Evolutionary conservation across 2,888 invertebrate species (phyloP), one percentile per base, ranked within the genome.

Genomic region (Phoenoteleia sp.): DNA sequence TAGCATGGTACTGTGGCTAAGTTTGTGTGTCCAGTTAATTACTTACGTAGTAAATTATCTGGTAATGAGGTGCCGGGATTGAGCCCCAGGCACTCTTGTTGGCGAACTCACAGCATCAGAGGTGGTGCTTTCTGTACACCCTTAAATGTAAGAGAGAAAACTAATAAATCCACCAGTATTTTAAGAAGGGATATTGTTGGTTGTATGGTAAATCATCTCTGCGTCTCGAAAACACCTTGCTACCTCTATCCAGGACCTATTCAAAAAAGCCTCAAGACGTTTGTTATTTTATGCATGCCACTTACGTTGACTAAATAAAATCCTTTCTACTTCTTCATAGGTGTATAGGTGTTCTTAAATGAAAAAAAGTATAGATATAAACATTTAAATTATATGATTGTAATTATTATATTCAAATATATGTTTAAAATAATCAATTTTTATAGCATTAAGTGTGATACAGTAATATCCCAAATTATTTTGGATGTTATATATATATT

Each of bases 41-140:
- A 93, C 92, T 91, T 91, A 91, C 89, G 93, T 92, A 92, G 93
- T 93, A 93, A 93, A 93, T 93, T 92, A 93, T 93, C 92, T 87
- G 90, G 91, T 93, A 93, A 93, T 93, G 93, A 93, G 93, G 93
- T 93, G 93, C 92, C 92, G 92, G 92, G 90, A 87, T 89, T 87
- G 87, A 87, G 92, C 92, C 92, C 75, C 88, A 86, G 88, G 92
- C 92, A 82, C 81, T 80, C 86, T 82, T 33, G 71, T 77, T 81
- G 79, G 72, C 67, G 52, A 62, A 82, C 80, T 81, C 83, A 64
- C 66, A 67, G 19, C 74, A 36, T 75, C 64, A 19, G 81, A 86
- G 81, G 84, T 86, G 81, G 80, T 80, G 82, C 87, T 88, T 87
- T 86, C 72, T 87, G 87, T 87, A 79, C 88, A 87, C 87, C 83